phyloP scores from a whole-genome alignment of 2,797 vertebrate genomes.

The Lepus oiostolus region DNA sequence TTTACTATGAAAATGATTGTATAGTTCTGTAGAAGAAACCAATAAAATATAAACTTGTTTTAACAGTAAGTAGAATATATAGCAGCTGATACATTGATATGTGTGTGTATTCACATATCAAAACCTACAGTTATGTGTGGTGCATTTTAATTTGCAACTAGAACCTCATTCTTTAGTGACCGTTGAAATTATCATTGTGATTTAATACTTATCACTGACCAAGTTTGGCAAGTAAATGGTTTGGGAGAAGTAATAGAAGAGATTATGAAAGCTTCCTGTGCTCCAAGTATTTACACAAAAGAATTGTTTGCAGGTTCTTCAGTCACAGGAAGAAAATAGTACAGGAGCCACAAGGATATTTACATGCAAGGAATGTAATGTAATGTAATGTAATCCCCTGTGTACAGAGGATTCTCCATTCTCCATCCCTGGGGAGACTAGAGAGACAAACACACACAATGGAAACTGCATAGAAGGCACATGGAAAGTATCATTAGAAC shows the following conservation, averaged over 20 bases:
- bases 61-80: neutral
- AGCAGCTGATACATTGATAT: neutral
- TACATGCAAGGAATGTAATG: neutral
- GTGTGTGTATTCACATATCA: neutral
- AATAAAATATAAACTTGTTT: neutral
- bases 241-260: neutral
- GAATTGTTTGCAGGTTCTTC: neutral
- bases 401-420: neutral
- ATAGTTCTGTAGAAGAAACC: neutral
- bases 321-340: neutral
- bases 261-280: neutral
- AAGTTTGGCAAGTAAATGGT: conserved; percentile 13
- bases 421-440: neutral
- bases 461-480: neutral
- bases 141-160: conserved; percentile 33
- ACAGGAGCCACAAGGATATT: neutral
- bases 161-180: neutral
- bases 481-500: neutral
- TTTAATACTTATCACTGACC: conserved; percentile 39
- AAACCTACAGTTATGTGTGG: neutral
- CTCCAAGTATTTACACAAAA: neutral
- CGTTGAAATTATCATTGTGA: neutral
- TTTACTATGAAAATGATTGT: neutral
- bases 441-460: neutral
- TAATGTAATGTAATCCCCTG: neutral